These are phyloP conservation scores for Lepidurus packardi DNA, from an alignment of 1,140 invertebrate species.

Conservation along the genomic window DNA sequence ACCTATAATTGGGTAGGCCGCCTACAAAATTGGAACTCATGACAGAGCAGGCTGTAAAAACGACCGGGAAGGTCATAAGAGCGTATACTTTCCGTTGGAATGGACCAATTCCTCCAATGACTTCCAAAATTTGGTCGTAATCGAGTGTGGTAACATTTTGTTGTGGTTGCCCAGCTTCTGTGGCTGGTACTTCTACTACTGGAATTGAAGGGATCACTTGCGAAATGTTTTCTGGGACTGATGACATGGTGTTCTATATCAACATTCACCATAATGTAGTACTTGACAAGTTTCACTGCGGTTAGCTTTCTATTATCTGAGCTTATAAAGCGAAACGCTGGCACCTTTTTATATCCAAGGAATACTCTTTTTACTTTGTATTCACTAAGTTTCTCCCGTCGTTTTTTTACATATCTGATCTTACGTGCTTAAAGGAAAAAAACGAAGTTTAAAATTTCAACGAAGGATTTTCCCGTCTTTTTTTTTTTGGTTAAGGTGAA, in stretches of 20 bases:
- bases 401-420: too few species aligned
- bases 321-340: neutral
- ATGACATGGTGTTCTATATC: neutral
- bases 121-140: conserved; percentile 38
- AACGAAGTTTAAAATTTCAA: too few species aligned
- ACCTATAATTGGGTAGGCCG: conserved; percentile 39
- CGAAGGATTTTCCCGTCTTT: too few species aligned
- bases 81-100: conserved; percentile 36
- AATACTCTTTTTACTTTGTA: neutral
- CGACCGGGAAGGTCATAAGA: conserved; percentile 35
- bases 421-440: too few species aligned
- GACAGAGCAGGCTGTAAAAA: conserved; percentile 37
- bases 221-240: neutral
- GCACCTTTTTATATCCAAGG: neutral
- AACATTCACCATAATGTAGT: neutral
- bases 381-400: too few species aligned
- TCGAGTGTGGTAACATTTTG: conserved; percentile 24
- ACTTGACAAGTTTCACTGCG: neutral
- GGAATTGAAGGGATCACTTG: neutral
- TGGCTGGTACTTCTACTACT: neutral
- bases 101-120: conserved; percentile 38
- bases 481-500: too few species aligned
- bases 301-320: neutral
- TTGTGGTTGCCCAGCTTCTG: neutral
- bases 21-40: conserved; percentile 37